Conservation (phyloP, 2,888 invertebrate species). For the Drosophila parthenogenetica region DNA sequence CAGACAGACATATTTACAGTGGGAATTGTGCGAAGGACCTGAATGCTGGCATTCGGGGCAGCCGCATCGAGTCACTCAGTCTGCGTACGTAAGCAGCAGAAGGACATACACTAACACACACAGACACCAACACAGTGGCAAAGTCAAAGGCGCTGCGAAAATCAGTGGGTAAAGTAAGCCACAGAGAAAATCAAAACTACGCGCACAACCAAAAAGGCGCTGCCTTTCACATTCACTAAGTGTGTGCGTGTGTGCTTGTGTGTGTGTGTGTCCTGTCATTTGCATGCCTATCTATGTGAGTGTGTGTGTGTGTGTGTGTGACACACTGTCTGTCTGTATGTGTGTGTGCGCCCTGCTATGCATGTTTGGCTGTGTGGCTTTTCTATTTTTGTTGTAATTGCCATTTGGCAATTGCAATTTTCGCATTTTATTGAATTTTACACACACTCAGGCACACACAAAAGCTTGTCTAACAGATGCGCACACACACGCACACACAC, state of each 20-base stretch:
- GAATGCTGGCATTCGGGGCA: conserved; percentile 69
- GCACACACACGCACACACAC: conserved; percentile 46
- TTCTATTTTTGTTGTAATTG: conserved; percentile 63
- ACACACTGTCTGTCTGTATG: conserved; percentile 23
- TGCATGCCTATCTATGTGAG: conserved; percentile 45
- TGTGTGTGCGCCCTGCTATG: conserved; percentile 18
- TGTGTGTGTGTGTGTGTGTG: conserved; percentile 19
- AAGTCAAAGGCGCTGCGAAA: conserved; percentile 64
- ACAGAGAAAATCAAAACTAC: conserved; percentile 80
- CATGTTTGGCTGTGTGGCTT: conserved; percentile 46
- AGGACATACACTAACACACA: conserved; percentile 69
- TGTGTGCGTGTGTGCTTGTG: conserved; percentile 28
- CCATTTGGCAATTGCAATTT: conserved; percentile 75
- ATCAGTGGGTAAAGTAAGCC: conserved; percentile 73
- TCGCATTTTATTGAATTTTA: conserved; percentile 81
- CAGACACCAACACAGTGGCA: conserved; percentile 38
- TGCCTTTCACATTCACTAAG: conserved; percentile 35
- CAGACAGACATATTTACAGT: conserved; percentile 18
- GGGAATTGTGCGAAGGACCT: conserved; percentile 57
- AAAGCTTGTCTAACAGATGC: conserved; percentile 62
- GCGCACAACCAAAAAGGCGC: conserved; percentile 73
- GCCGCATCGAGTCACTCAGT: conserved; percentile 81
- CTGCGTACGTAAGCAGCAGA: conserved; percentile 82
- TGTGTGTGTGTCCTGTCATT: conserved; percentile 56
- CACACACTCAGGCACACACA: conserved; percentile 47